phyloP scores from a whole-genome alignment of 1,140 invertebrate species.

The Trichonephila clavata region DNA sequence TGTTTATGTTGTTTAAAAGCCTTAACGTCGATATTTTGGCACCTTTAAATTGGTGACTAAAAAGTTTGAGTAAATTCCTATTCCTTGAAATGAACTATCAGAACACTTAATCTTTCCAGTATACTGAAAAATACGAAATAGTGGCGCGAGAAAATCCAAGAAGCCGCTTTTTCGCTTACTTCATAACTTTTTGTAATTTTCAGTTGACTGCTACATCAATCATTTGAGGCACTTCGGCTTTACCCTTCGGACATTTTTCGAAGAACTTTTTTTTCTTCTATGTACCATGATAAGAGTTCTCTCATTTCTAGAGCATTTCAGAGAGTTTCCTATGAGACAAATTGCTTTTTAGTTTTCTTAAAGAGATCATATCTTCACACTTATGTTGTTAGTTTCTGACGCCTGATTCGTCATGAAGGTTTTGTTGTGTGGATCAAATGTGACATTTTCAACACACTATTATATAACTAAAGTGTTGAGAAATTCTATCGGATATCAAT shows the following conservation, averaged over 20 bases:
- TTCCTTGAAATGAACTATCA: constrained; percentile 42
- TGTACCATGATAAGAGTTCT: constrained; percentile 44
- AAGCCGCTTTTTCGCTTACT: constrained; percentile 42
- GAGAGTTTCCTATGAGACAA: constrained; percentile 33
- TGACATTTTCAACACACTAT: constrained; percentile 28
- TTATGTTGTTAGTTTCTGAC: not conserved
- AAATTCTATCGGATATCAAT: not conserved
- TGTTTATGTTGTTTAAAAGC: constrained; percentile 28
- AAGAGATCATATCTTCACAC: constrained; percentile 36
- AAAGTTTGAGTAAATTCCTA: constrained; percentile 17
- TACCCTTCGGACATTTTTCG: constrained; percentile 32
- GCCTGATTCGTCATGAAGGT: constrained; percentile 52
- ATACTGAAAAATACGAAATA: constrained; percentile 53
- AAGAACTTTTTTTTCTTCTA: constrained; percentile 32
- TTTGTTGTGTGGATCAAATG: constrained; percentile 6
- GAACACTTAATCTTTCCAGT: constrained; percentile 47
- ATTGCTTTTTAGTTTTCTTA: constrained; percentile 58
- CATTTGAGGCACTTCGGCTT: constrained; percentile 47
- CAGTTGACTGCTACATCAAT: constrained; percentile 62
- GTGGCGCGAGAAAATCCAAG: constrained; percentile 20
- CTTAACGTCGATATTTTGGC: not conserved
- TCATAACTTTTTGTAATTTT: constrained; percentile 68
- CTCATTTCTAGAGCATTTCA: constrained; percentile 26
- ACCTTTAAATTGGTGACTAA: not conserved
- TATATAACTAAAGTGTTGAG: not conserved